Percentiles rank a stretch among this genome's conserved stretches.
These are phyloP conservation scores for Aphidius ervi DNA, from an alignment of 1,140 invertebrate species.

Conservation along the genomic window DNA sequence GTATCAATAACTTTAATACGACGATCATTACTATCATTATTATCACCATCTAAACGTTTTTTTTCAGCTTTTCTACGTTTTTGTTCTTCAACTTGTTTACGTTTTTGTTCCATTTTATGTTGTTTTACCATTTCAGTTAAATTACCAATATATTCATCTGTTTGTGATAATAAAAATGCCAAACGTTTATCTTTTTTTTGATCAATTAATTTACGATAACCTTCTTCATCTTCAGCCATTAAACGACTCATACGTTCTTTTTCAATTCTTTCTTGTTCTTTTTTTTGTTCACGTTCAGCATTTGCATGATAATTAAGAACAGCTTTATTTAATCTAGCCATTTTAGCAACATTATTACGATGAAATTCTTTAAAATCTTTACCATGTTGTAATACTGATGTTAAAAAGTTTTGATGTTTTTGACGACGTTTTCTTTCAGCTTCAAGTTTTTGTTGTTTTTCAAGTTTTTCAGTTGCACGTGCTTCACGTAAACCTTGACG, in stretches of 20 bases:
- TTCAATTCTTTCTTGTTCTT: conserved; percentile 97
- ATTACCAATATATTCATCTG: conserved; percentile 97
- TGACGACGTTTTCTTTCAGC: conserved; percentile 92
- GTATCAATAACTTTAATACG: conserved; percentile 77
- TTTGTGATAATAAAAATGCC: conserved; percentile 94
- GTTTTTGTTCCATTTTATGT: conserved; percentile 84
- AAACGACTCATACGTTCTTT: conserved; percentile 97
- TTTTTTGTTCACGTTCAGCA: conserved; percentile 97
- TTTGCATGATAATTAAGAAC: conserved; percentile 96
- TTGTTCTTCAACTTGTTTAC: conserved; percentile 79
- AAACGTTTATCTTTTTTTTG: conserved; percentile 99
- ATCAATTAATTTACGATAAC: conserved; percentile 96
- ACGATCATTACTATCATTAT: conserved; percentile 36
- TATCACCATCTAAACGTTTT: conserved; percentile 66
- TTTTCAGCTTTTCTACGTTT: conserved; percentile 72
- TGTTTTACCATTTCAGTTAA: conserved; percentile 95
- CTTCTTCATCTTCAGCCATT: conserved; percentile 95
- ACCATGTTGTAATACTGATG: conserved; percentile 91
- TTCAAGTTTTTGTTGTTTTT: conserved; percentile 97
- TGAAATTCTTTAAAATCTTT: conserved; percentile 98
- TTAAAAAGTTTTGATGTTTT: conserved; percentile 94
- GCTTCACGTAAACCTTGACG: conserved; percentile 92
- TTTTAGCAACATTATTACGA: conserved; percentile 81
- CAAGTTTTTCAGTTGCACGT: conserved; percentile 94
- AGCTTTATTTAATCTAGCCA: conserved; percentile 90